Base-by-base conservation (phyloP, 1,140 invertebrate species). In the Oncopeltus fasciatus region DNA sequence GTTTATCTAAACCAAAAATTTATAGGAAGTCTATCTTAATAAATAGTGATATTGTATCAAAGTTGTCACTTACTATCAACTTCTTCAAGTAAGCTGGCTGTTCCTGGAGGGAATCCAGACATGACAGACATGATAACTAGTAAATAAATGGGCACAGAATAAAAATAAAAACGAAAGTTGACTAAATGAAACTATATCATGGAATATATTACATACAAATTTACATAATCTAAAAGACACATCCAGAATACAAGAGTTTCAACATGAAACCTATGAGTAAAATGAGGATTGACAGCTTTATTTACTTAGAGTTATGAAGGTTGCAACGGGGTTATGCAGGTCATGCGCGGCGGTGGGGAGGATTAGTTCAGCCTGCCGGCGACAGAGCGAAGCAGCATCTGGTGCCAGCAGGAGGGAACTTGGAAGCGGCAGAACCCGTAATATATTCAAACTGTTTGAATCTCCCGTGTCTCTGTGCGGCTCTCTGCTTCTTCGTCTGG, bases 41-140 rank as follows among this genome's bases (percentile, higher is more conserved):
- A n/a, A n/a, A n/a, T n/a, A n/a, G n/a, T n/a, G n/a, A n/a, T n/a
- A n/a, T n/a, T n/a, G n/a, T n/a, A n/a, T n/a, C n/a, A n/a, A n/a
- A n/a, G n/a, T 46, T 46, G n/a, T 4, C 27, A 82, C 85, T 73
- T 83, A 92, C 90, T 95, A 71, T 95, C 91, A 62, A 95, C 79
- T 79, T 94, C 90, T 72, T 93, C 88, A 18, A 95, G 75, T 67
- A 95, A 79, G 75, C 91, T 88, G 1, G 91, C 90, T 44, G 91
- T 93, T 61, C 90, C 90, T 66, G 88, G 79, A 27, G 71, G 69
- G 64, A 70, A 69, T 2, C 33, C n/a, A 28, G 58, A 21, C 58
- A 64, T 61, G 26, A 38, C n/a, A 2, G 43, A 44, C 11, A 16
- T 44, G 14, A 16, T 12, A 18, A 16, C 2, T 2, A 2, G 2